Conservation (phyloP, 1,140 invertebrate species). For the Psilanteris sp. region DNA sequence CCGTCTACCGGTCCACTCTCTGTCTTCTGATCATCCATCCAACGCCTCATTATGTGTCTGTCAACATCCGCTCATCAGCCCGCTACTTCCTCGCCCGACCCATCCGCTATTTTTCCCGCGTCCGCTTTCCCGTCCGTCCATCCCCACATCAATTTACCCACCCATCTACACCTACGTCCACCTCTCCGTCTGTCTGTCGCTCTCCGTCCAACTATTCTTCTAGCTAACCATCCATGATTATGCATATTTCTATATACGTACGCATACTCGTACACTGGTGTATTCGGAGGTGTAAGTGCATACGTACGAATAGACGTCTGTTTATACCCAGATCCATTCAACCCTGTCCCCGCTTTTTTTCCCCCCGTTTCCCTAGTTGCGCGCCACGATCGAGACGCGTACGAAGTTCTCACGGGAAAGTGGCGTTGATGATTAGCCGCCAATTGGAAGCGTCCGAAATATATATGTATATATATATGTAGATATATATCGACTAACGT, state of each 20-base stretch:
- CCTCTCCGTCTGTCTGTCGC: too few relatives aligned
- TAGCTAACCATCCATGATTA: slow-evolving; percentile 5
- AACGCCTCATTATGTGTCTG: too few relatives aligned
- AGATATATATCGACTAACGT: background rate
- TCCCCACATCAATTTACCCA: too few relatives aligned
- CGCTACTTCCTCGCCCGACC: too few relatives aligned
- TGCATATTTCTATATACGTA: slow-evolving; percentile 29
- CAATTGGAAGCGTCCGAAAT: slow-evolving; percentile 12
- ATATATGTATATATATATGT: too few relatives aligned
- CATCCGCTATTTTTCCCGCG: too few relatives aligned
- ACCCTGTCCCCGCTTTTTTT: slow-evolving; percentile 8
- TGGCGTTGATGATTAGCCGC: slow-evolving; percentile 36
- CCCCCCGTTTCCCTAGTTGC: slow-evolving; percentile 14
- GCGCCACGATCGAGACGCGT: slow-evolving; percentile 9
- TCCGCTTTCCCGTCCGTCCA: too few relatives aligned
- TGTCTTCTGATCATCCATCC: too few relatives aligned
- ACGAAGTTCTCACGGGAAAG: slow-evolving; percentile 22
- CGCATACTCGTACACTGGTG: slow-evolving; percentile 22
- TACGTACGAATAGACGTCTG: slow-evolving; percentile 39
- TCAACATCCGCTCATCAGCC: too few relatives aligned
- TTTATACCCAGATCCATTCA: background rate
- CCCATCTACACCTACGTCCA: too few relatives aligned
- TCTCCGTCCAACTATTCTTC: slow-evolving; percentile 19
- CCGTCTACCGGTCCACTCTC: too few relatives aligned
- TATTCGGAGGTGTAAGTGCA: slow-evolving; percentile 32